Evolutionary conservation across 2,888 invertebrate genomes (phyloP), one percentile per base, ranked within the genome.

Genomic region (Linnaemya vulpina): DNA sequence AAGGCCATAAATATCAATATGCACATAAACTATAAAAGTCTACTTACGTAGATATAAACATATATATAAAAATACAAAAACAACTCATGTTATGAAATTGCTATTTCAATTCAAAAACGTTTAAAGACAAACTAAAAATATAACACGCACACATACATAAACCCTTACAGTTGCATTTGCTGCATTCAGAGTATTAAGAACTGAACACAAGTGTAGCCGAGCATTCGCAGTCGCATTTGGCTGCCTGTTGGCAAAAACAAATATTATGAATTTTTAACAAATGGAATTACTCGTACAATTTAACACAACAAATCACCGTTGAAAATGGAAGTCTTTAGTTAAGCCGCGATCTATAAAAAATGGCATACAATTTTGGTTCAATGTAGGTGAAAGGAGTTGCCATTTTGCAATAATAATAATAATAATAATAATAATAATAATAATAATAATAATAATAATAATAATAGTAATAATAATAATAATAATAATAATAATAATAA

Each of bases 1-100:
- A 79, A 75, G 43, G 62, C 46, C 38, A 53, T 73, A 83, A 78
- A 78, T 63, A 73, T 75, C 68, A 68, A 84, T 60, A 79, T 67
- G 76, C 70, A 49, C 68, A 81, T 75, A 84, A 81, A 81, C 17
- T 62, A 67, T 67, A 75, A 71, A 78, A 68, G 17, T 38, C 17
- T 35, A 53, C 30, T 53, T 65, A 51, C 11, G 7, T 40, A 55
- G 1, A 60, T 25, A 70, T n/a, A 51, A 77, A 25, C 49, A 67
- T 10, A 60, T 51, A 63, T 30, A 30, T 30, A 10, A 10, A 49
- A 17, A n/a, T 13, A 43, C 30, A 71, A 71, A 86, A 81, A 63
- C 40, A 76, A 38, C 55, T 38, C 58, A 78, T 84, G 79, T 86
- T 86, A 86, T 86, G 82, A 84, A 86, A 86, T 86, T 86, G 86